These are phyloP conservation scores for Drosophila formosana DNA, from an alignment of 2,888 invertebrate genomes.

Conservation along the genomic window DNA sequence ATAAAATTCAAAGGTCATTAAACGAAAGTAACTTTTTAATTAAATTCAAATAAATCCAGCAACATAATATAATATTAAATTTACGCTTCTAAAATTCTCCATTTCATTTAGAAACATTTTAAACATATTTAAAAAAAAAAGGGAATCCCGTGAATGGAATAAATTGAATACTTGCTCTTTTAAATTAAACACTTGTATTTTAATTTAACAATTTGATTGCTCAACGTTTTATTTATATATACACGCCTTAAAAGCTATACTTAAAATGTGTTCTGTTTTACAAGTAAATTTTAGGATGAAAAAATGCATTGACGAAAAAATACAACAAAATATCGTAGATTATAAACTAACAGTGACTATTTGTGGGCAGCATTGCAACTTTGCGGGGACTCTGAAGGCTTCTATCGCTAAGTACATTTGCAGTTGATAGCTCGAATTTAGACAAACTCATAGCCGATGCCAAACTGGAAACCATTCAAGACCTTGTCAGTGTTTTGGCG, in stretches of 20 bases:
- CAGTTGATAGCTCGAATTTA: constrained; percentile 82
- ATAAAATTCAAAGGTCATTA: too few species aligned
- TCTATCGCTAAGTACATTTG: constrained; percentile 46
- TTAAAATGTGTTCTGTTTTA: constrained; percentile 44
- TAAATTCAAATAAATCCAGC: too few species aligned
- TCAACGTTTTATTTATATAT: constrained; percentile 45
- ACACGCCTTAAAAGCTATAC: constrained; percentile 64
- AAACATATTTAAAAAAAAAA: too few species aligned
- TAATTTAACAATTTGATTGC: constrained; percentile 22
- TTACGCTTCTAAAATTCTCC: too few species aligned
- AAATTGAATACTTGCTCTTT: background rate
- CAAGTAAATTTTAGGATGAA: constrained; percentile 61
- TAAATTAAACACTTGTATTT: background rate
- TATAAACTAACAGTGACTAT: constrained; percentile 37
- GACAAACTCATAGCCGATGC: constrained; percentile 92
- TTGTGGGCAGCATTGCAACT: constrained; percentile 17
- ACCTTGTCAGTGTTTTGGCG: constrained; percentile 88
- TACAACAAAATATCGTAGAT: constrained; percentile 49
- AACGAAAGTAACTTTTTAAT: too few species aligned
- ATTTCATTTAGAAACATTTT: too few species aligned
- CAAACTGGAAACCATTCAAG: constrained; percentile 92
- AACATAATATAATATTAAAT: too few species aligned
- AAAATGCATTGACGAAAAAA: constrained; percentile 65
- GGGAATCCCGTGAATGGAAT: too few species aligned
- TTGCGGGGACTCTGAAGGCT: constrained; percentile 52